Evolutionary conservation across 2,797 vertebrate species (phyloP), one percentile per base, ranked within the genome.

Genomic region (Semotilus atromaculatus): DNA sequence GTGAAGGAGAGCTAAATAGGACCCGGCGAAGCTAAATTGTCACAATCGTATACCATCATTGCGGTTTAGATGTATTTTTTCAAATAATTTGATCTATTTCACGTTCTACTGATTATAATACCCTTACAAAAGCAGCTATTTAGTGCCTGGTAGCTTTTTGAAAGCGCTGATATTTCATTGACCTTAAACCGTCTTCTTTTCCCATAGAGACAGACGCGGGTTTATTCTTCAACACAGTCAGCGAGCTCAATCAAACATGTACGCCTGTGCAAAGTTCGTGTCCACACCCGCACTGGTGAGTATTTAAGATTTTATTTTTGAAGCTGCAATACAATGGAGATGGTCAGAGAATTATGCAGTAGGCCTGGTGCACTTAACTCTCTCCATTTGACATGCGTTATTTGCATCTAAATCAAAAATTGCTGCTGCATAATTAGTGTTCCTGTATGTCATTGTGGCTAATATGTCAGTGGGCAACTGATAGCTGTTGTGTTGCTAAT

Each of bases 231-330:
- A 66, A 38, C 3, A 64, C 80, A 79, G 23, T 53, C 83, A 68
- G 43, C 81, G 45, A 84, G 43, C 31, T 84, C 72, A 34, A 68
- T 40, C 73, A 74, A 91, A 88, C 19, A 96, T 96, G 95, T 96
- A 94, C 80, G 92, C 95, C 91, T 96, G 95, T 86, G 95, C 94
- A 81, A 96, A 96, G 82, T 95, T 96, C 93, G 94, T 95, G 91
- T 95, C 95, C 88, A 94, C 94, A 71, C 93, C 95, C 91, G 94
- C 94, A 87, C 93, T 96, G 95, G 95, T 96, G 90, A 94, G 94
- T 96, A 90, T 84, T 31, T 14, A 62, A 84, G 90, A 90, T 86
- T 11, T 13, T 43, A n/a, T 38, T 31, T 45, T 26, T 29, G 85
- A 83, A 88, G 64, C 38, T 29, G n/a, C 21, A 11, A 36, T 16